Evolutionary conservation across 2,113 vertebrate species (phyloP), one percentile per base, ranked within the genome.

Genomic region (Salvelinus alpinus): DNA sequence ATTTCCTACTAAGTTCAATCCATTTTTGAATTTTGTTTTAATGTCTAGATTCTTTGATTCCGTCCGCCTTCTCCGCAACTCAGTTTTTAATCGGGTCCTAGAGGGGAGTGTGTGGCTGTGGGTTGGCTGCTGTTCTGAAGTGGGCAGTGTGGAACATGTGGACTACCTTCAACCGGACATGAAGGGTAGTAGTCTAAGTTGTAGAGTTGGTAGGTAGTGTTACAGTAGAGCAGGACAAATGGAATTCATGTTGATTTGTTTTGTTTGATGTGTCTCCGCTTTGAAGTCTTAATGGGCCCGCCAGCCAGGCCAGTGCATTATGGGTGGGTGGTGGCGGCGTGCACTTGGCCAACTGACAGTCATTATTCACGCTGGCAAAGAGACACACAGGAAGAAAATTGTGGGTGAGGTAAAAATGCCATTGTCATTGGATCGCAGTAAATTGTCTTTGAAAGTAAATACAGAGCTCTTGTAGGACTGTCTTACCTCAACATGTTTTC

Each of bases 221-320:
- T 78, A 68, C 34, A 54, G 66, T 79, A 44, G 34, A 75, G 27
- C 62, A 62, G 51, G 47, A 54, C 66, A 44, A 18, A 57, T 76
- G 20, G 44, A 20, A 54, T 12, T 64, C 29, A 65, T 82, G 64
- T 64, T 72, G 24, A 31, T 31, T 48, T 77, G 38, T 48, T 38
- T 25, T 62, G 80, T 85, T 82, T 84, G 82, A 87, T 79, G 76
- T 80, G 57, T 70, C 4, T 57, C 67, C 12, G 6, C 78, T 85
- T 79, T 85, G 80, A 87, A 75, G 80, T 80, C 34, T n/a, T 77
- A 76, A 84, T 72, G 64, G 80, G 72, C 20, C 67, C 18, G 67
- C 60, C 20, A 64, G 20, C 22, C 60, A 22, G 9, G 20, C 24
- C 11, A 22, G 12, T 13, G 31, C 29, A 20, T 48, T 14, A 13